These are phyloP conservation scores for Heliothis subflexa DNA, from an alignment of 1,140 invertebrate genomes.

Conservation along the genomic window DNA sequence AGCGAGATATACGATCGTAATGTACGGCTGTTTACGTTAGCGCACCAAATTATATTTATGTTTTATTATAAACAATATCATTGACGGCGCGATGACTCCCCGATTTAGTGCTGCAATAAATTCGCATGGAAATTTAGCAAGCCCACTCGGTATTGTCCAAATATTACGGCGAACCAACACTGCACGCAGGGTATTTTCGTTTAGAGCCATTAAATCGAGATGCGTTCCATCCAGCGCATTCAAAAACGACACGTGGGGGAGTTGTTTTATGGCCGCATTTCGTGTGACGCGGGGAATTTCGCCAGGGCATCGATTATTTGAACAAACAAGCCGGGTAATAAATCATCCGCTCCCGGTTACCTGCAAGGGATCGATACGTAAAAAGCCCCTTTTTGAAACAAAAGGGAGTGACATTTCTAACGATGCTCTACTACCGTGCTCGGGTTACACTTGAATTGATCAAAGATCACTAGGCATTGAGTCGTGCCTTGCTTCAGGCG, in stretches of 20 bases:
- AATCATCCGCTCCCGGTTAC: slow-evolving; percentile 81
- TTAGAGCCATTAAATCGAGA: slow-evolving; percentile 71
- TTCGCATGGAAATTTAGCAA: slow-evolving; percentile 67
- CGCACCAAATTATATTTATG: slow-evolving; percentile 35
- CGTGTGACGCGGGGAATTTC: slow-evolving; percentile 47
- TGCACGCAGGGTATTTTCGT: slow-evolving; percentile 69
- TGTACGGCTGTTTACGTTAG: slow-evolving; percentile 43
- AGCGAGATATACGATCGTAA: slow-evolving; percentile 33
- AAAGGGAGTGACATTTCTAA: slow-evolving; percentile 69
- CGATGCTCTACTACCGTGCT: slow-evolving; percentile 51
- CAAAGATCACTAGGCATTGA: slow-evolving; percentile 24
- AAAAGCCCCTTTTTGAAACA: slow-evolving; percentile 74
- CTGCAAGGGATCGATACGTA: slow-evolving; percentile 80
- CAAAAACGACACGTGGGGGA: slow-evolving; percentile 52
- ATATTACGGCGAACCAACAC: slow-evolving; percentile 67
- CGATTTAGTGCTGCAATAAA: slow-evolving; percentile 64
- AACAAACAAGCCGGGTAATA: slow-evolving; percentile 79
- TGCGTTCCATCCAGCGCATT: slow-evolving; percentile 49
- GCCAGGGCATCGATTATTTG: slow-evolving; percentile 78
- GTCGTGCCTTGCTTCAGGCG: slow-evolving; percentile 1
- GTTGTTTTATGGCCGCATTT: slow-evolving; percentile 54
- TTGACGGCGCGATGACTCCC: slow-evolving; percentile 45
- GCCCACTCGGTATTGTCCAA: slow-evolving; percentile 66
- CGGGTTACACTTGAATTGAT: slow-evolving; percentile 36
- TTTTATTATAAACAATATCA: slow-evolving; percentile 48